phyloP scores from a whole-genome alignment of 2,113 vertebrate genomes.

The Haemorhous mexicanus region DNA sequence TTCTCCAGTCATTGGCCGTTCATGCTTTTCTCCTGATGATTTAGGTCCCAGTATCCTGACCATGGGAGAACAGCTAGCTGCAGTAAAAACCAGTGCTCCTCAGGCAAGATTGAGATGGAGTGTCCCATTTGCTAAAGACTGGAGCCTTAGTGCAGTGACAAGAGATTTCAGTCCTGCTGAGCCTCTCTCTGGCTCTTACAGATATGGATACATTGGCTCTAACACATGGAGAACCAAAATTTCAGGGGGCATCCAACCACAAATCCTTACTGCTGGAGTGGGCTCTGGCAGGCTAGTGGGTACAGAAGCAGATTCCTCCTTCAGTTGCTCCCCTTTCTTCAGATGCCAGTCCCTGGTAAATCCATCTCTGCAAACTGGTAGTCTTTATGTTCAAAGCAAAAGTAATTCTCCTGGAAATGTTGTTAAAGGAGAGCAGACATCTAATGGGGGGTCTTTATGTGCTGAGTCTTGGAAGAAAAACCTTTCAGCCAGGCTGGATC shows the following conservation, averaged over 20 bases:
- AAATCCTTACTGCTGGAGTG: not conserved
- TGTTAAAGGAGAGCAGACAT: not conserved
- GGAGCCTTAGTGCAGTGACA: not conserved
- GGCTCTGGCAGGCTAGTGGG: not conserved
- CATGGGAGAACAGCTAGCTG: not conserved
- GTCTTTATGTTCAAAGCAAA: not conserved
- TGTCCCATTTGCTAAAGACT: slow-evolving; percentile 20
- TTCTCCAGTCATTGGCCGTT: not conserved
- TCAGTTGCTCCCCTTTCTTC: not conserved
- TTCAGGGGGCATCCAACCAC: not conserved
- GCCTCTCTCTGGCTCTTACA: not conserved
- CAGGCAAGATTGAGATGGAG: slow-evolving; percentile 40
- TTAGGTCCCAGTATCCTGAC: not conserved
- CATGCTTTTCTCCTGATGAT: not conserved
- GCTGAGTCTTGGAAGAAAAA: not conserved
- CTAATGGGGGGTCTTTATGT: not conserved
- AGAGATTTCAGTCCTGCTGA: not conserved
- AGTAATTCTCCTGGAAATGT: not conserved
- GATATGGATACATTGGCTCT: not conserved
- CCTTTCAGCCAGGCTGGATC: not conserved
- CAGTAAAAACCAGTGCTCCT: not conserved
- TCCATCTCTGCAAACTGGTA: not conserved
- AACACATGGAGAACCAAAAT: not conserved
- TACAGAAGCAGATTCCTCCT: not conserved
- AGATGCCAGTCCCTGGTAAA: not conserved